Evolutionary conservation across 2,113 vertebrate genomes (phyloP).

Genomic region (Nannospalax galili): DNA sequence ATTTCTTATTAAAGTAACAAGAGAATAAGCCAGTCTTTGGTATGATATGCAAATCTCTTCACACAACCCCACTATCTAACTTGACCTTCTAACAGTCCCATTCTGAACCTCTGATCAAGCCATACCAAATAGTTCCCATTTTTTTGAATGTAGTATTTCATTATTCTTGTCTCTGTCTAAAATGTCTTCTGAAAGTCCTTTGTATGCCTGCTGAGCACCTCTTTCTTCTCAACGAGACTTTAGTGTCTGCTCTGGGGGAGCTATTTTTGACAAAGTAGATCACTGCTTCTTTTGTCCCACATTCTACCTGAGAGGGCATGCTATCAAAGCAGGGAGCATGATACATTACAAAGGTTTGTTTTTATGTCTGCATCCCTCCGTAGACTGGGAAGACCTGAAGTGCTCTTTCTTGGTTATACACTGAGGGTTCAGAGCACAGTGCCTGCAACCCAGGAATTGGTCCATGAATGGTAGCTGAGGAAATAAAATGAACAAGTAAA

Average conservation of each 20-base stretch:
- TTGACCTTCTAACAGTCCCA: neutral
- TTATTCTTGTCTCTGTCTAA: slow-evolving; percentile 33
- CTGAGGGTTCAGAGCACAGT: neutral
- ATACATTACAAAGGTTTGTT: slow-evolving; percentile 3
- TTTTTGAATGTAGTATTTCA: slow-evolving; percentile 24
- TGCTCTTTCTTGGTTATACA: neutral
- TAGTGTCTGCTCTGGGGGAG: neutral
- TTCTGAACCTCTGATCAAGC: neutral
- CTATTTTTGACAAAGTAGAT: neutral
- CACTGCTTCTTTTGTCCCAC: slow-evolving; percentile 45
- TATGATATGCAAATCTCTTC: neutral
- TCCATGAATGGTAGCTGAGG: neutral
- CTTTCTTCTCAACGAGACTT: neutral
- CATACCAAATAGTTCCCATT: slow-evolving; percentile 15
- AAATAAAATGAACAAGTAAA: slow-evolving; percentile 8
- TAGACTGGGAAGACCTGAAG: neutral
- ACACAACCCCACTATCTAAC: neutral
- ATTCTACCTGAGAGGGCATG: neutral
- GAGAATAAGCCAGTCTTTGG: neutral
- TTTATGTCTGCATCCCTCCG: neutral
- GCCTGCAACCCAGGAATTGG: neutral
- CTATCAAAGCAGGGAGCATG: neutral
- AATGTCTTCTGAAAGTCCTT: slow-evolving; percentile 13
- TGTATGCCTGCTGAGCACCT: neutral
- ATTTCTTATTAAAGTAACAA: neutral